Evolutionary conservation across 2,113 vertebrate genomes (phyloP).

Genomic region (Ammodytes dubius): DNA sequence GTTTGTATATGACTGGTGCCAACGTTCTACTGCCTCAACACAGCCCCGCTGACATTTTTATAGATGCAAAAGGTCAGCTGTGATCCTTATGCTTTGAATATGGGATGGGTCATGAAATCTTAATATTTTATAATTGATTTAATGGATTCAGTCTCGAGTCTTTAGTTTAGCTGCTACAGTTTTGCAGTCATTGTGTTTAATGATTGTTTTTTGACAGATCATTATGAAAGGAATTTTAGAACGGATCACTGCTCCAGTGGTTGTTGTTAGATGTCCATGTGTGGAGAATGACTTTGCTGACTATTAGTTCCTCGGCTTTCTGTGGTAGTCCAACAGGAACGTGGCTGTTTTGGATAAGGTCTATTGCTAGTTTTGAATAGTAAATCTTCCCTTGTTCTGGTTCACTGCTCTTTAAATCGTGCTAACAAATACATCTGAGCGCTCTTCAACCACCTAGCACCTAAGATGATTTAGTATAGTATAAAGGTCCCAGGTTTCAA

Average conservation of each 20-base stretch:
- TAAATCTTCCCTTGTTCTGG: background rate
- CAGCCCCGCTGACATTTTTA: slow-evolving; percentile 16
- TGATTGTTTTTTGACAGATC: background rate
- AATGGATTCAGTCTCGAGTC: background rate
- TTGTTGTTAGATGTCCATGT: background rate
- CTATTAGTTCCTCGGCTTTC: background rate
- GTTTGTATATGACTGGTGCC: slow-evolving; percentile 10
- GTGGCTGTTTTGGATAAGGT: background rate
- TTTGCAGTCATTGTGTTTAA: background rate
- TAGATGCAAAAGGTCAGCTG: background rate
- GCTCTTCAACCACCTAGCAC: background rate
- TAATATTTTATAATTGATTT: background rate
- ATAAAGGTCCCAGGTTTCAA: background rate
- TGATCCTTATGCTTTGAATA: slow-evolving; percentile 3
- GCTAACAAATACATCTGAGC: background rate
- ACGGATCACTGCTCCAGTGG: background rate
- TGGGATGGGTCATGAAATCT: background rate
- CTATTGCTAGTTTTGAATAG: background rate
- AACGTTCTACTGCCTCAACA: background rate
- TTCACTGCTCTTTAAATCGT: background rate
- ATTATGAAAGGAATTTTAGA: background rate
- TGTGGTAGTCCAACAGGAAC: slow-evolving; percentile 10
- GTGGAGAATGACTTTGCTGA: background rate
- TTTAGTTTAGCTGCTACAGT: background rate
- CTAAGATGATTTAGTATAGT: background rate